phyloP scores from a whole-genome alignment of 2,113 vertebrate species.

The Rutilus rutilus region DNA sequence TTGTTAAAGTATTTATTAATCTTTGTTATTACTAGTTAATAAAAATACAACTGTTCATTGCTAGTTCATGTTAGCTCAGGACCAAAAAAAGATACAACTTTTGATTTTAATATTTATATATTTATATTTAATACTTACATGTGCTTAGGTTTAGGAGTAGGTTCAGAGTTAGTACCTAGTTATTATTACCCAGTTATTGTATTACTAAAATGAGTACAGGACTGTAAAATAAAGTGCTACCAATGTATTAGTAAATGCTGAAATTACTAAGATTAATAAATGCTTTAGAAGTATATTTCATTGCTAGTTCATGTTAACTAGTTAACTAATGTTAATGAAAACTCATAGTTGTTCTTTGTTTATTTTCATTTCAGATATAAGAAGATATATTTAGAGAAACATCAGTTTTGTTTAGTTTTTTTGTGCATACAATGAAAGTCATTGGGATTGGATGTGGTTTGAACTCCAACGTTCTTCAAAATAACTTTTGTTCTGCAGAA shows the following conservation, averaged over 20 bases:
- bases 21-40: not conserved
- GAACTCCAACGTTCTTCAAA: not conserved
- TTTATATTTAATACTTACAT: too few species aligned
- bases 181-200: too few species aligned
- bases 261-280: not conserved
- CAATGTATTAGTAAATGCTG: not conserved
- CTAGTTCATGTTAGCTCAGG: not conserved
- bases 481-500: not conserved
- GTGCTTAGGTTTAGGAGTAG: not conserved
- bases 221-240: not conserved
- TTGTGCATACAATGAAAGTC: too few species aligned
- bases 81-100: not conserved
- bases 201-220: too few species aligned
- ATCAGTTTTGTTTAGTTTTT: not conserved
- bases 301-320: not conserved
- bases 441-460: not conserved
- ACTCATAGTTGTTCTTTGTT: not conserved
- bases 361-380: not conserved
- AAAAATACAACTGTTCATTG: not conserved
- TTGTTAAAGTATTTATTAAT: not conserved
- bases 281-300: not conserved
- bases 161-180: not conserved
- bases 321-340: not conserved
- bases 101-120: not conserved
- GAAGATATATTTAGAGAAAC: not conserved